Percentiles rank a stretch among this genome's conserved stretches.
These are phyloP conservation scores for Austrolebias charrua DNA, from an alignment of 2,797 vertebrate genomes.

Conservation along the genomic window DNA sequence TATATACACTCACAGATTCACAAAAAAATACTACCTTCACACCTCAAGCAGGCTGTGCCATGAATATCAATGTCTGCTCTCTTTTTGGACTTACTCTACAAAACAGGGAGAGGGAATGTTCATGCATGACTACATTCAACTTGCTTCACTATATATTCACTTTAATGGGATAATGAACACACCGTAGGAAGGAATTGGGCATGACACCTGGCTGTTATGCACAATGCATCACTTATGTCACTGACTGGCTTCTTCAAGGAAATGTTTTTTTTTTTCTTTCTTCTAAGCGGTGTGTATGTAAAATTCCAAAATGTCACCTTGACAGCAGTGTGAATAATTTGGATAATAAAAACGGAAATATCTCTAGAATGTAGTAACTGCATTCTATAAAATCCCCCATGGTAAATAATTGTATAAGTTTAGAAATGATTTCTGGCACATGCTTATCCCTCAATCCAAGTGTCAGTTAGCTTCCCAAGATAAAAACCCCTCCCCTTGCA, in stretches of 20 bases:
- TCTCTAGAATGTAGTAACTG: constrained; percentile 47
- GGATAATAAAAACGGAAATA: constrained; percentile 61
- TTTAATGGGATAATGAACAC: constrained; percentile 74
- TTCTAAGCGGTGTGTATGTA: constrained; percentile 63
- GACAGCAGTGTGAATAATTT: constrained; percentile 67
- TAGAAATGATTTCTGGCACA: constrained; percentile 49
- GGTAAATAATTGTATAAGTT: constrained; percentile 48
- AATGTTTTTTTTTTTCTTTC: constrained; percentile 54
- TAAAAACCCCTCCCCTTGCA: constrained; percentile 26
- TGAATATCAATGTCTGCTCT: constrained; percentile 77
- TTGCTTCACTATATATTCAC: constrained; percentile 62
- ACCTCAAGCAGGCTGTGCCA: constrained; percentile 67
- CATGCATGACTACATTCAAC: constrained; percentile 70
- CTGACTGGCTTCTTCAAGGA: constrained; percentile 63
- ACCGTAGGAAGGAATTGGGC: constrained; percentile 65
- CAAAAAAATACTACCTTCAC: constrained; percentile 70
- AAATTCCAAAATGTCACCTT: constrained; percentile 72
- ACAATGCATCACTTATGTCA: constrained; percentile 64
- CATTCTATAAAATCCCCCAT: constrained; percentile 40
- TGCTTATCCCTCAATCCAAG: constrained; percentile 27
- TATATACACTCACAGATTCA: constrained; percentile 69
- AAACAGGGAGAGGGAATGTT: constrained; percentile 72
- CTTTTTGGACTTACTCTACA: constrained; percentile 69
- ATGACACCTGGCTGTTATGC: constrained; percentile 63
- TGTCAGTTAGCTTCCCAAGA: constrained; percentile 22